Evolutionary conservation across 1,140 invertebrate species (phyloP), one percentile per base, ranked within the genome.

Genomic region (Oryzaephilus surinamensis): DNA sequence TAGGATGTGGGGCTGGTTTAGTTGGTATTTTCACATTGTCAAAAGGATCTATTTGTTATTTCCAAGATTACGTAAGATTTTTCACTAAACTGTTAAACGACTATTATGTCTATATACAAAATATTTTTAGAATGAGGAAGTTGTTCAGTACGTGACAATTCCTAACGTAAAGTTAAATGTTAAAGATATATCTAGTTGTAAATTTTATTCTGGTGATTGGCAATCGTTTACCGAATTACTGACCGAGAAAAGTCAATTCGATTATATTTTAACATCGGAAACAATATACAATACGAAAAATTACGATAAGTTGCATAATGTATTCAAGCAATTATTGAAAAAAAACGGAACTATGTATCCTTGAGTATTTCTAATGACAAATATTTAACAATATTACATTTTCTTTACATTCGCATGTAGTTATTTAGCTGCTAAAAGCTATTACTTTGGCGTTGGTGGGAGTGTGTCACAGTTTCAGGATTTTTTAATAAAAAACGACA

Each of bases 361-460:
- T 62, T 65, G n/a, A 51, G 37, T 32, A 38, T 19, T 32, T 41
- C 4, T 33, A 31, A 27, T 30, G 8, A 34, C 32, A 24, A 30
- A 14, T 13, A 6, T 27, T 32, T 19, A 28, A 11, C 5, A 37
- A 37, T 11, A 11, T 11, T 28, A 11, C 7, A 26, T 37, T 43
- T 30, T 12, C 18, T 38, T 42, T 36, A 42, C 32, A 24, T 24
- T 24, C 8, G 0, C 8, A n/a, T 7, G 11, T 41, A 65, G 77
- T 58, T 74, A 73, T 59, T 51, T 93, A 19, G 87, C 86, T 40
- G 87, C 80, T 1, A 94, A 94, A 70, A 76, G 71, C 6, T 77
- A 81, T 64, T 94, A 94, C 63, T 93, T 93, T 72, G 90, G 89
- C 42, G 84, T 92, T 28, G 90, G 89, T 21, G 89, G 90, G 42